phyloP scores from a whole-genome alignment of 1,140 invertebrate species.

The Orius insidiosus region DNA sequence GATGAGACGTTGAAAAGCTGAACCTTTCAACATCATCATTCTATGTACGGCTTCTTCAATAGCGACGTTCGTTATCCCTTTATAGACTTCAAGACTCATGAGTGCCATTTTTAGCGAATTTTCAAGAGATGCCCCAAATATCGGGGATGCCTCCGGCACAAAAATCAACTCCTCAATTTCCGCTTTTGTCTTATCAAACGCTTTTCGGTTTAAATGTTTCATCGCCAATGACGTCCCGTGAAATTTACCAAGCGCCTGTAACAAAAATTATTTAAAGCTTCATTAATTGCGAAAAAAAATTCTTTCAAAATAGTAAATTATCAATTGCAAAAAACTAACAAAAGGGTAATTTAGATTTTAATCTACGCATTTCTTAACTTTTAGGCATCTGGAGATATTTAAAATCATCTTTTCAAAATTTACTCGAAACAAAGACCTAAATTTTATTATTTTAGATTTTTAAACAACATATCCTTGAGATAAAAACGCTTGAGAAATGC shows the following conservation, averaged over 20 bases:
- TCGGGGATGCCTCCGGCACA: constrained; percentile 18
- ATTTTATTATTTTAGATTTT: too few species aligned
- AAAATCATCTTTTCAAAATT: too few species aligned
- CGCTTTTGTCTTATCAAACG: constrained; percentile 18
- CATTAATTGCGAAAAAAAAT: too few species aligned
- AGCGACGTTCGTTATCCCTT: constrained; percentile 17
- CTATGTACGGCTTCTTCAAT: constrained; percentile 19
- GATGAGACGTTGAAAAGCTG: constrained; percentile 14
- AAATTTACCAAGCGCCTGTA: constrained; percentile 32
- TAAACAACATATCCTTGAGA: too few species aligned
- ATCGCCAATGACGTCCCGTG: constrained; percentile 34
- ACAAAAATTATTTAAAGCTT: constrained; percentile 3
- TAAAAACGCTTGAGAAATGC: too few species aligned
- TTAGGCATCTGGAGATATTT: too few species aligned
- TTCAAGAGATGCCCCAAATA: constrained; percentile 23
- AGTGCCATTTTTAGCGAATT: constrained; percentile 20
- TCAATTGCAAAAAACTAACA: not conserved
- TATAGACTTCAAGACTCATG: constrained; percentile 13
- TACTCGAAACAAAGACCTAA: too few species aligned
- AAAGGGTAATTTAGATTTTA: too few species aligned
- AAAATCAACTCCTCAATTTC: constrained; percentile 16
- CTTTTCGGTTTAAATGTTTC: constrained; percentile 23
- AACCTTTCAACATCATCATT: constrained; percentile 13
- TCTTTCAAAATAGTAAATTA: not conserved
- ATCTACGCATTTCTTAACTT: too few species aligned